Percentiles rank a stretch among this genome's conserved stretches.
Evolutionary conservation across 2,113 vertebrate species (phyloP).

Genomic region (Pseudorhombus dupliciocellatus): DNA sequence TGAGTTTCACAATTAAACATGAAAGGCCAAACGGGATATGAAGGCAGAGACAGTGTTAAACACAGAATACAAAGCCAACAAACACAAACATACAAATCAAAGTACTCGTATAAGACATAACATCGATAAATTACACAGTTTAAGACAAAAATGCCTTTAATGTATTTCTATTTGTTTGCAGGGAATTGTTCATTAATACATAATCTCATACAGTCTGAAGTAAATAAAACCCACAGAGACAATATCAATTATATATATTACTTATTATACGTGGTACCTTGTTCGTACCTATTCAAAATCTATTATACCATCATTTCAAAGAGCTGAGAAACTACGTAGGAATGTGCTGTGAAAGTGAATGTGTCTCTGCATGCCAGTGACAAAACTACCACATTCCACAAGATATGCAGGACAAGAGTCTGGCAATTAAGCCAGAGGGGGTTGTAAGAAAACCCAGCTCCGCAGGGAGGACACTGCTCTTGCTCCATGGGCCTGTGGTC

Average conservation of each 20-base stretch:
- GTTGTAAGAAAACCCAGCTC: not conserved
- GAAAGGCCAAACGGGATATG: not conserved
- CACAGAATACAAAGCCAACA: too few relatives aligned
- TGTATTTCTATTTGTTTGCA: too few relatives aligned
- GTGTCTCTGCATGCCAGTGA: not conserved
- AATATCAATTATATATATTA: not conserved
- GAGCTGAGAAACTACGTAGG: not conserved
- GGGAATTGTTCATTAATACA: too few relatives aligned
- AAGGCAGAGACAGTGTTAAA: too few relatives aligned
- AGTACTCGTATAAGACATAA: too few relatives aligned
- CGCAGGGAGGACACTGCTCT: conserved; percentile 4
- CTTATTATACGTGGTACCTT: not conserved
- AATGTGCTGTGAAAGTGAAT: not conserved
- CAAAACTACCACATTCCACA: not conserved
- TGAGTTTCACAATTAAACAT: not conserved
- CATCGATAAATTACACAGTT: too few relatives aligned
- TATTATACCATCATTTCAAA: not conserved
- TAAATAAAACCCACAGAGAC: not conserved
- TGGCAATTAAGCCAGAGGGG: conserved; percentile 6
- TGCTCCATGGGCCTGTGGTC: not conserved
- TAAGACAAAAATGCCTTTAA: too few relatives aligned
- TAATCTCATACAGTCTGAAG: too few relatives aligned
- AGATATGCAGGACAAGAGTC: conserved; percentile 3
- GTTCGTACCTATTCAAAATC: not conserved
- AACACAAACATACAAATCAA: too few relatives aligned